These are phyloP conservation scores for Phengaris alcon DNA, from an alignment of 2,888 invertebrate genomes.

Conservation along the genomic window DNA sequence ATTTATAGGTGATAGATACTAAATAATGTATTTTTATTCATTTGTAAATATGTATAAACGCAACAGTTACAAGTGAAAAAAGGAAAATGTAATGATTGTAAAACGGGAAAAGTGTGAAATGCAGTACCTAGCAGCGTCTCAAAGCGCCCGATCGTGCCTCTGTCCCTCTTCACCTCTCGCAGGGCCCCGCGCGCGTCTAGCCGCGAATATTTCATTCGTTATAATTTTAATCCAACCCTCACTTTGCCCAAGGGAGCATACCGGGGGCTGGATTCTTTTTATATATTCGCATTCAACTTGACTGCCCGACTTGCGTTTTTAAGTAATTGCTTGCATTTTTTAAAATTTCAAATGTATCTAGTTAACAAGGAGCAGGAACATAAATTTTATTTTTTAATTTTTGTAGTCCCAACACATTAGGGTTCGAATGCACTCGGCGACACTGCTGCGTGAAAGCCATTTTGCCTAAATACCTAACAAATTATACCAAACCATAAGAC, in stretches of 20 bases:
- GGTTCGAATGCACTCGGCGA: not conserved
- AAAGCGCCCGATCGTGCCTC: constrained; percentile 14
- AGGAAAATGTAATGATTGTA: constrained; percentile 10
- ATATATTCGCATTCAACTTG: constrained; percentile 61
- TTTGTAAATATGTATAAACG: not conserved
- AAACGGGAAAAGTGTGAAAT: constrained; percentile 31
- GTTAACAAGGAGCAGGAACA: constrained; percentile 31
- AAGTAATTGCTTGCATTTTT: constrained; percentile 69
- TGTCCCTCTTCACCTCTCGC: not conserved
- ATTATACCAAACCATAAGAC: no score
- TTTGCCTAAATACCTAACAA: no score
- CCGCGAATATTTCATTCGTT: constrained; percentile 45
- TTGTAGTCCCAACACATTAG: not conserved
- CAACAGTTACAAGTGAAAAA: not conserved
- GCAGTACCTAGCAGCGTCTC: constrained; percentile 14
- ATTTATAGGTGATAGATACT: not conserved
- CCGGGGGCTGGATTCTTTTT: constrained; percentile 40
- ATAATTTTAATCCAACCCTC: constrained; percentile 63
- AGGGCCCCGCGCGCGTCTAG: constrained; percentile 30
- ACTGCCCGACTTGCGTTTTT: constrained; percentile 58
- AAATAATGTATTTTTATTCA: not conserved
- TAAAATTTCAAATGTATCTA: constrained; percentile 40
- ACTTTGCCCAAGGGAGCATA: constrained; percentile 45
- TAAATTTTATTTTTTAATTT: not conserved
- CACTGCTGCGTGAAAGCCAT: no score